Base-by-base conservation (phyloP, 2,888 invertebrate species). In the Pycnomerus fuliginosus region DNA sequence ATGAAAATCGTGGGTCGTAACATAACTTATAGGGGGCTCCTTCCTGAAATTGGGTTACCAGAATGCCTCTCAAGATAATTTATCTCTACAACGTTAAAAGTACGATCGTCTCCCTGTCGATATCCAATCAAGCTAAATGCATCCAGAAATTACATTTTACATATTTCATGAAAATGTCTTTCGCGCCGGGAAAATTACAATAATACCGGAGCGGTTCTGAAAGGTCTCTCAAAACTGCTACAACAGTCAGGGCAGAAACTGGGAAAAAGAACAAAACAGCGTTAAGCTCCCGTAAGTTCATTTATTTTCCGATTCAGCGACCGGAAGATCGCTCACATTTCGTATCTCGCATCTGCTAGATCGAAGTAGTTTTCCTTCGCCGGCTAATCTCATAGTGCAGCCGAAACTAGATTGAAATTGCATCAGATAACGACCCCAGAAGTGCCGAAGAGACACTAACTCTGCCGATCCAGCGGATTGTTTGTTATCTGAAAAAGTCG, bases 231-330 rank as follows among this genome's bases (percentile, higher is more conserved):
- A n/a, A n/a, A n/a, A n/a, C n/a, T n/a, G n/a, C n/a, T n/a, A n/a
- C n/a, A n/a, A n/a, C n/a, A n/a, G n/a, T n/a, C n/a, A n/a, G n/a
- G n/a, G n/a, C n/a, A n/a, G n/a, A n/a, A n/a, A n/a, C n/a, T n/a
- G n/a, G n/a, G n/a, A n/a, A n/a, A n/a, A n/a, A n/a, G n/a, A n/a
- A n/a, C n/a, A n/a, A n/a, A n/a, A n/a, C n/a, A n/a, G n/a, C n/a
- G n/a, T n/a, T n/a, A n/a, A n/a, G n/a, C n/a, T n/a, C n/a, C n/a
- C n/a, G n/a, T n/a, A n/a, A n/a, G n/a, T n/a, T n/a, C n/a, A 20
- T 50, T 50, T 48, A 50, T 50, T 50, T 50, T 50, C 44, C 48
- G 48, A 48, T 35, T 34, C 45, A 51, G 34, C 45, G 45, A 45
- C 48, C 41, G 47, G 37, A 48, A 48, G 51, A 51, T 51, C 51